A percentile compares a stretch with the other conserved stretches of the same genome.
These are phyloP conservation scores for Danio jaintianensis DNA, from an alignment of 2,797 vertebrate species.

Conservation along the genomic window DNA sequence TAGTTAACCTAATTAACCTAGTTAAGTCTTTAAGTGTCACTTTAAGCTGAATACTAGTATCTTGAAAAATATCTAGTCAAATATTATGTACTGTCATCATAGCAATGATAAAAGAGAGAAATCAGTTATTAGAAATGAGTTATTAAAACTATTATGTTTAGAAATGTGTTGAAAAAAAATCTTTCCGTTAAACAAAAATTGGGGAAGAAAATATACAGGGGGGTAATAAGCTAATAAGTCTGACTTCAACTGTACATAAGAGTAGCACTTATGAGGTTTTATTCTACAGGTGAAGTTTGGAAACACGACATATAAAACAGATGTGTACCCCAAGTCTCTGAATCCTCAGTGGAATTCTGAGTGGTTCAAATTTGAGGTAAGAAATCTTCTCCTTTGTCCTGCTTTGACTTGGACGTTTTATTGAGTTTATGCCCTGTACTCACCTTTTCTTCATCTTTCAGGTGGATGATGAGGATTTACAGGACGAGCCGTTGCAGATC, in stretches of 20 bases:
- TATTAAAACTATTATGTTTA: no score
- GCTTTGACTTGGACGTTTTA: background rate
- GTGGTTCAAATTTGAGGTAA: slow-evolving; percentile 99
- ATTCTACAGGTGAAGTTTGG: slow-evolving; percentile 94
- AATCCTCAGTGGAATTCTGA: slow-evolving; percentile 99
- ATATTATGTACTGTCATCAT: no score
- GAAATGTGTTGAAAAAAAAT: no score
- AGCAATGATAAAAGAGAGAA: no score
- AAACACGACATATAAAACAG: slow-evolving; percentile 98
- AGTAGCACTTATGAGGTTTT: background rate
- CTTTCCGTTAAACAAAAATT: no score
- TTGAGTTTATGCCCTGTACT: background rate
- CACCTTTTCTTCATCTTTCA: slow-evolving; percentile 57
- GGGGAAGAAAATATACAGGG: no score
- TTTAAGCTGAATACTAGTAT: no score
- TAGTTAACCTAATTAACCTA: no score
- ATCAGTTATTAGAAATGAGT: no score
- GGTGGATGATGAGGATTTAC: slow-evolving; percentile 98
- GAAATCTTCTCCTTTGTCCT: background rate
- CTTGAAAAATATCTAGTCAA: no score
- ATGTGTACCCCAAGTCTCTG: slow-evolving; percentile 95
- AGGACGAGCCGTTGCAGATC: slow-evolving; percentile 97
- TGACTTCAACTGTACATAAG: background rate
- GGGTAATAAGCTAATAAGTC: no score
- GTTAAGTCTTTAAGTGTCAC: no score